A percentile compares a stretch with the other conserved stretches of the same genome.
phyloP scores from a whole-genome alignment of 2,888 invertebrate genomes.

The Ophion costatus region DNA sequence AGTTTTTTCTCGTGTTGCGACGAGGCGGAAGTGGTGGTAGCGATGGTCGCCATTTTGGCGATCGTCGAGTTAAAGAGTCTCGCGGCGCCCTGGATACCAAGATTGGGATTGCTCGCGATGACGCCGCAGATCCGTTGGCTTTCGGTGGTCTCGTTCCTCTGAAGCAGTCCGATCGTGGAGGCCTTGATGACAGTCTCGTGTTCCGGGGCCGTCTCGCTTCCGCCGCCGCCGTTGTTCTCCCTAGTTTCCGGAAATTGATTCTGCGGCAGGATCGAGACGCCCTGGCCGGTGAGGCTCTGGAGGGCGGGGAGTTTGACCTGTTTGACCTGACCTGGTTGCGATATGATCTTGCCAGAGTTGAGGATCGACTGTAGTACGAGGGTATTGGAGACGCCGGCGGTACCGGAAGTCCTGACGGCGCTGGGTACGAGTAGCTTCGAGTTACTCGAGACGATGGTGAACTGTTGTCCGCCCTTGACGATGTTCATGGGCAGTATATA shows the following conservation, averaged over 20 bases:
- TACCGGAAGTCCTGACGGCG: slow-evolving; percentile 9
- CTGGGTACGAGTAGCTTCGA: slow-evolving; percentile 84
- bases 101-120: slow-evolving; percentile 80
- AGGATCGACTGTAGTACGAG: slow-evolving; percentile 88
- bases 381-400: slow-evolving; percentile 86
- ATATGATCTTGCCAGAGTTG: slow-evolving; percentile 85
- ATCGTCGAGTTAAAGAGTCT: slow-evolving; percentile 80
- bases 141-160: slow-evolving; percentile 75
- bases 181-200: slow-evolving; percentile 75
- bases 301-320: slow-evolving; percentile 79
- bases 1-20: slow-evolving; percentile 74
- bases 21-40: slow-evolving; percentile 69
- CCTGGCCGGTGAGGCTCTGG: slow-evolving; percentile 76
- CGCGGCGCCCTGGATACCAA: slow-evolving; percentile 75
- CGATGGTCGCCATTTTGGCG: slow-evolving; percentile 75
- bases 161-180: slow-evolving; percentile 77
- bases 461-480: slow-evolving; percentile 89
- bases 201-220: slow-evolving; percentile 39
- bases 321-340: slow-evolving; percentile 77
- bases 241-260: too few species aligned
- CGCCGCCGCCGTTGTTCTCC: too few species aligned
- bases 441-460: slow-evolving; percentile 89
- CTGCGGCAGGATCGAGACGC: slow-evolving; percentile 3
- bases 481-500: slow-evolving; percentile 89
- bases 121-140: slow-evolving; percentile 80